Conservation (phyloP, 2,888 invertebrate genomes). For the Vesta saturnalis region DNA sequence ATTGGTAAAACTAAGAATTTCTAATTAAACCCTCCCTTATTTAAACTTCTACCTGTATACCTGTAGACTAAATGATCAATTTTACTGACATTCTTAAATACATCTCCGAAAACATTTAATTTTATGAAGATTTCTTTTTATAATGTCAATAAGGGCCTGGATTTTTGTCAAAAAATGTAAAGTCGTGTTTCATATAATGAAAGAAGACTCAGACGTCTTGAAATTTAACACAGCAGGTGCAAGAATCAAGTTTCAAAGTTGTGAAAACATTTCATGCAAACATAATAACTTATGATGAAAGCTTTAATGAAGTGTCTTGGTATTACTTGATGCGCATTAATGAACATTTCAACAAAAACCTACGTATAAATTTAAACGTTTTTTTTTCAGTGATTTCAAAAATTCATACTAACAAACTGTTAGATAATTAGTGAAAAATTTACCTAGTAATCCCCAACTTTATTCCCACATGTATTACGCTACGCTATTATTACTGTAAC, state of each 20-base stretch:
- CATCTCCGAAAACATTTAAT: no score
- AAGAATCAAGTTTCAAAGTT: conserved; percentile 1
- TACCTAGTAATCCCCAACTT: background rate
- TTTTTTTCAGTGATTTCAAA: no score
- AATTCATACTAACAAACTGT: background rate
- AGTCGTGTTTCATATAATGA: background rate
- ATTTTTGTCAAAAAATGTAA: background rate
- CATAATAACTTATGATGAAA: conserved; percentile 1
- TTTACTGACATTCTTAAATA: no score
- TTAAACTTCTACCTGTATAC: no score
- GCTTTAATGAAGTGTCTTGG: background rate
- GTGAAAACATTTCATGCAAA: conserved; percentile 1
- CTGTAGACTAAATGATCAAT: no score
- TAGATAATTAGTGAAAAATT: background rate
- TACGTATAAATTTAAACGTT: background rate
- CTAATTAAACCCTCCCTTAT: no score
- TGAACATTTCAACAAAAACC: background rate
- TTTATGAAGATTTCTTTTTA: background rate
- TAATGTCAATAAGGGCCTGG: background rate
- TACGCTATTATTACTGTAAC: background rate
- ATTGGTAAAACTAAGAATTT: no score
- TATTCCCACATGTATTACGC: background rate
- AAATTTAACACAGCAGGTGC: background rate
- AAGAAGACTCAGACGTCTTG: background rate
- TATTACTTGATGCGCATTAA: background rate